phyloP scores from a whole-genome alignment of 2,888 invertebrate species.

The Odontocerum albicorne region DNA sequence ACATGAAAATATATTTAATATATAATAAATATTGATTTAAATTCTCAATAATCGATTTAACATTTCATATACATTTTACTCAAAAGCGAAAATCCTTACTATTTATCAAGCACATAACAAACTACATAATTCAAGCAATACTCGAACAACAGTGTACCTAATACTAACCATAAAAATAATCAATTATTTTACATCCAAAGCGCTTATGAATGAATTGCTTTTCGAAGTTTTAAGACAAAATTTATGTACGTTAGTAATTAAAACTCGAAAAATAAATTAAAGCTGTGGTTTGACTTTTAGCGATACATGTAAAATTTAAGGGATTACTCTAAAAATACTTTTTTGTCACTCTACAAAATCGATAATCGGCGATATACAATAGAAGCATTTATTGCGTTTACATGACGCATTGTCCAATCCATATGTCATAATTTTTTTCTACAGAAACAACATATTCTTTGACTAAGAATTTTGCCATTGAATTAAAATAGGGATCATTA shows the following conservation, averaged over 20 bases:
- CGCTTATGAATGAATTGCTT: conserved; percentile 54
- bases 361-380: too few relatives aligned
- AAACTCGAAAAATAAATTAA: not conserved
- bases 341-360: too few relatives aligned
- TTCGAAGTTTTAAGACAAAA: conserved; percentile 44
- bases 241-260: conserved; percentile 22
- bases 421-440: too few relatives aligned
- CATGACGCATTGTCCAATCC: too few relatives aligned
- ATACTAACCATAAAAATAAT: conserved; percentile 39
- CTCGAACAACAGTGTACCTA: conserved; percentile 26
- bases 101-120: not conserved
- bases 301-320: too few relatives aligned
- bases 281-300: conserved; percentile 9
- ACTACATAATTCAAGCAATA: not conserved
- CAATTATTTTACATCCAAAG: too few relatives aligned
- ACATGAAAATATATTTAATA: not conserved
- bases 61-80: not conserved
- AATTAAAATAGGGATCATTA: too few relatives aligned
- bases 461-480: too few relatives aligned
- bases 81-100: too few relatives aligned
- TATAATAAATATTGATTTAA: not conserved
- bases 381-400: too few relatives aligned
- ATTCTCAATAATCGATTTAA: not conserved
- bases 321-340: too few relatives aligned
- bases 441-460: too few relatives aligned